These are phyloP conservation scores for Haemorhous mexicanus DNA, from an alignment of 2,113 vertebrate genomes.

Conservation along the genomic window DNA sequence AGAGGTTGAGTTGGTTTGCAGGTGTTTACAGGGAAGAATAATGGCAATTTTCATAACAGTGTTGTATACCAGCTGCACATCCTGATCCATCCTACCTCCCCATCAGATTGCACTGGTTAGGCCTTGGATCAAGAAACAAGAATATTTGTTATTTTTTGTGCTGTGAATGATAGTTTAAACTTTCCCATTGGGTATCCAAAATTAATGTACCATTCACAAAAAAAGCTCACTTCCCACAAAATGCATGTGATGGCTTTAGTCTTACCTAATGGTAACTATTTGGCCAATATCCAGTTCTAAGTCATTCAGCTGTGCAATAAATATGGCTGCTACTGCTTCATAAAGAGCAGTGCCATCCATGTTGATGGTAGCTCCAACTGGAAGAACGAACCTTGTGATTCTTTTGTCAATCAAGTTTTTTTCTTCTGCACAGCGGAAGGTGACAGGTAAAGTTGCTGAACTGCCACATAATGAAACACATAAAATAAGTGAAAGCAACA, in stretches of 20 bases:
- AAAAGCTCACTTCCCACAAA: not conserved
- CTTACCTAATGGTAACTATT: conserved; percentile 94
- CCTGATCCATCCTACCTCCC: not conserved
- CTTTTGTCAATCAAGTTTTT: conserved; percentile 92
- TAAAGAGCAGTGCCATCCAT: conserved; percentile 98
- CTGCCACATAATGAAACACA: conserved; percentile 65
- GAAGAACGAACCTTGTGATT: conserved; percentile 95
- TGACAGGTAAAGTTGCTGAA: conserved; percentile 94
- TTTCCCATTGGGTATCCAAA: not conserved
- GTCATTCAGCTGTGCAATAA: conserved; percentile 94
- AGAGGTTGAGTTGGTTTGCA: not conserved
- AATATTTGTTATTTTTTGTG: not conserved
- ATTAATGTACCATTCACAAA: not conserved
- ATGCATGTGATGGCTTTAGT: not conserved
- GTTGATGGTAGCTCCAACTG: conserved; percentile 97
- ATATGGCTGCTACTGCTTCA: conserved; percentile 94
- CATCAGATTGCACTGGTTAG: not conserved
- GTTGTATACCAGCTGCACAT: not conserved
- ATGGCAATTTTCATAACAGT: not conserved
- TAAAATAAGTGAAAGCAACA: not conserved
- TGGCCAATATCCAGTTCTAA: conserved; percentile 85
- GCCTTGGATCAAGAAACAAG: not conserved
- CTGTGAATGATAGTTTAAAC: not conserved
- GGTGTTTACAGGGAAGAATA: not conserved
- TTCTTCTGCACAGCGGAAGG: conserved; percentile 95